Percentiles rank a stretch among this genome's conserved stretches.
Conservation (phyloP, 2,888 invertebrate species). For the Tetrapedia diversipes region DNA sequence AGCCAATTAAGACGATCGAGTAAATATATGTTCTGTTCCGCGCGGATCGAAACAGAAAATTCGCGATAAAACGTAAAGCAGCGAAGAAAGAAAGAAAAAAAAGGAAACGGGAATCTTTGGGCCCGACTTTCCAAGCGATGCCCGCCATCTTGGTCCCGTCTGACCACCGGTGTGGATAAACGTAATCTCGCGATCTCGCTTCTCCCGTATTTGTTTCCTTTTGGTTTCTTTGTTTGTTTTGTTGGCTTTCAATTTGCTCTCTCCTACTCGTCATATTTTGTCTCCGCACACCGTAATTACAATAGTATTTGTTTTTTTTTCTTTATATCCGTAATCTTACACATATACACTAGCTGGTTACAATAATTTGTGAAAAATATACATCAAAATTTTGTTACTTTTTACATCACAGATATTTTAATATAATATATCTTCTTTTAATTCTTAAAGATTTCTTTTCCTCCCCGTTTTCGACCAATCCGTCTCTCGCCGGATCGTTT, state of each 20-base stretch:
- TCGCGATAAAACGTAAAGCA: background rate
- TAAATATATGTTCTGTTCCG: background rate
- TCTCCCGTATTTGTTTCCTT: constrained; percentile 50
- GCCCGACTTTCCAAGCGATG: constrained; percentile 76
- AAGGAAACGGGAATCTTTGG: constrained; percentile 74
- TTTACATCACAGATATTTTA: constrained; percentile 83
- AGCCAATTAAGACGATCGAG: constrained; percentile 4
- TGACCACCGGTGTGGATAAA: constrained; percentile 79
- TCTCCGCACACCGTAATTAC: constrained; percentile 74
- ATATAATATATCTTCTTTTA: constrained; percentile 82
- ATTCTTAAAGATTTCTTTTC: constrained; percentile 79
- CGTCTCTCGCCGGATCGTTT: constrained; percentile 73
- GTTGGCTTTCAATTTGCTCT: constrained; percentile 62
- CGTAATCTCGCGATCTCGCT: constrained; percentile 71
- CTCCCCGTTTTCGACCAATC: constrained; percentile 68
- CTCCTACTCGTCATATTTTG: constrained; percentile 59
- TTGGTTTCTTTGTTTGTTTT: constrained; percentile 40
- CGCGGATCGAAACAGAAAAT: background rate
- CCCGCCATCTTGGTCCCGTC: constrained; percentile 82
- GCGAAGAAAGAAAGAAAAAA: background rate
- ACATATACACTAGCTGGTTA: constrained; percentile 82
- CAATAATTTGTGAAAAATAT: constrained; percentile 83
- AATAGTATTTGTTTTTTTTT: constrained; percentile 72
- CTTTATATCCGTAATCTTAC: constrained; percentile 78
- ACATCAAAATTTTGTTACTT: constrained; percentile 83